A percentile compares a stretch with the other conserved stretches of the same genome.
Evolutionary conservation across 2,888 invertebrate species (phyloP).

Genomic region (Machimus rusticus): DNA sequence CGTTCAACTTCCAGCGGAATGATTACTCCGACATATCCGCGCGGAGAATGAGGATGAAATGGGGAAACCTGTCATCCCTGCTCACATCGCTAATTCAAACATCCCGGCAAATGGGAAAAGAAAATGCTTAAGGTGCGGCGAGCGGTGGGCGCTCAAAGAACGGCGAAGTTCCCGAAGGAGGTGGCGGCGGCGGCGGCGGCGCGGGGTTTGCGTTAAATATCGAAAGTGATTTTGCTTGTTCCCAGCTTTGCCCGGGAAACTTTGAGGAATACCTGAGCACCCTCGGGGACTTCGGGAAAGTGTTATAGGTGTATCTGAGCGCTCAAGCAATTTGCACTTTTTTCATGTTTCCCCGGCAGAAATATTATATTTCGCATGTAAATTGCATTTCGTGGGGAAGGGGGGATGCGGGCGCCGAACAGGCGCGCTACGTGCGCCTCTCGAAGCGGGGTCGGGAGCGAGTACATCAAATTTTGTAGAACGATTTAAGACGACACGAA

Average conservation of each 20-base stretch:
- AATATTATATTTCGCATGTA: constrained; percentile 16
- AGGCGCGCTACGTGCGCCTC: not conserved
- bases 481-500: constrained; percentile 15
- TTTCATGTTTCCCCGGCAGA: constrained; percentile 17
- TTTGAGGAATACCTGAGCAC: not conserved
- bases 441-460: not conserved
- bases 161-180: not conserved
- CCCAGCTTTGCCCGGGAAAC: constrained; percentile 14
- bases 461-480: constrained; percentile 27
- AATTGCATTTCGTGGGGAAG: not conserved
- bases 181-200: not conserved
- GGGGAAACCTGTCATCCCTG: constrained; percentile 9
- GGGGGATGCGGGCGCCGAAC: not conserved
- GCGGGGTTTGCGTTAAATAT: constrained; percentile 36
- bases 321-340: constrained; percentile 29
- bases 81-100: constrained; percentile 16
- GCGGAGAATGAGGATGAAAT: not conserved
- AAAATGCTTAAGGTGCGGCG: constrained; percentile 15
- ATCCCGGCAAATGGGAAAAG: not conserved
- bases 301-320: not conserved
- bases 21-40: not conserved
- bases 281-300: constrained; percentile 6
- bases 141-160: not conserved
- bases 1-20: not conserved
- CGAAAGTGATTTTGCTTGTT: constrained; percentile 39